Base-by-base conservation (phyloP, 2,113 vertebrate genomes). In the Chloropsis hardwickii region DNA sequence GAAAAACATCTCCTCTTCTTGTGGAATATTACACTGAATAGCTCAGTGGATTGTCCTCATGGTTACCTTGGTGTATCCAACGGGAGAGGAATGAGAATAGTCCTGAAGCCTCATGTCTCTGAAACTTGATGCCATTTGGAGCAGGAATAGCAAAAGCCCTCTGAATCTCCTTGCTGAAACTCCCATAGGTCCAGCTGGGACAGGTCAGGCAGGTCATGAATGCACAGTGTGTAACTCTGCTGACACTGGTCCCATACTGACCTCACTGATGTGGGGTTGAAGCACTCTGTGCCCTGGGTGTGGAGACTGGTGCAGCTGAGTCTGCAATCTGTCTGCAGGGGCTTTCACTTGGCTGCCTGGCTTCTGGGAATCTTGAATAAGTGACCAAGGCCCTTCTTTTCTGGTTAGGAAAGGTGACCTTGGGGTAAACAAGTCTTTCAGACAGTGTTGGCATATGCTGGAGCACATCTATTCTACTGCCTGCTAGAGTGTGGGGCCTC, bases 211-310 rank as follows among this genome's bases (percentile, higher is more conserved):
- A 66, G 50, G n/a, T 22, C 6, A 21, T 12, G 22, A 73, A 47
- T 3, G 14, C 22, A 9, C 15, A 23, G 15, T 1, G 28, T 5
- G 0, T 50, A 42, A 14, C 48, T 47, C 29, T 56, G 37, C 0
- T n/a, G 9, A 4, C 12, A 1, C 3, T 29, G 57, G 14, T 24
- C 20, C 14, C 2, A 2, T 21, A 21, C 2, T 24, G 50, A 3
- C 11, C 2, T 1, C 35, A 31, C 74, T 45, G 12, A 0, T 0
- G 2, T 39, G 45, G 31, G 25, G 16, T 20, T 24, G 51, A 45
- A 78, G 64, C 40, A 5, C 5, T 29, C 8, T 57, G 81, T 3
- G 45, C 45, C 48, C 40, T 48, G 37, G n/a, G 54, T 25, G 10
- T 37, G 40, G 48, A 84, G 28, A 5, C 44, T 50, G 33, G 7